phyloP scores from a whole-genome alignment of 2,888 invertebrate species.

The Proisotoma minuta region DNA sequence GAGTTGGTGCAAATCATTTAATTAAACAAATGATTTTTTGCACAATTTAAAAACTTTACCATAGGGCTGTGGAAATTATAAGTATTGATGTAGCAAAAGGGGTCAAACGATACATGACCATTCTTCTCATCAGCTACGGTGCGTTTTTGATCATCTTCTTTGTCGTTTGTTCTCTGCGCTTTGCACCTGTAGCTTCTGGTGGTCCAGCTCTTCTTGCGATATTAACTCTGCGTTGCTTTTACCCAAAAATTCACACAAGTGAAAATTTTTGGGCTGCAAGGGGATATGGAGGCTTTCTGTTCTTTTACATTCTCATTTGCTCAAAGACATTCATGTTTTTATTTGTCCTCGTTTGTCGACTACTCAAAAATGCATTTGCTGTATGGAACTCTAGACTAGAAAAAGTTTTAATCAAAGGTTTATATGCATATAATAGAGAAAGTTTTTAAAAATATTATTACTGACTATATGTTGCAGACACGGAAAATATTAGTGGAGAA shows the following conservation, averaged over 20 bases:
- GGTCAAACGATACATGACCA: constrained; percentile 10
- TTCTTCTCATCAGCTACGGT: constrained; percentile 8
- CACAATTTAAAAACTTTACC: neutral
- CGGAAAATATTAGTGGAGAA: constrained; percentile 3
- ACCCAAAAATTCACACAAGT: constrained; percentile 10
- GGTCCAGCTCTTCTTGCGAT: constrained; percentile 17
- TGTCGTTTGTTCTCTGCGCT: constrained; percentile 4
- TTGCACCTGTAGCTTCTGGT: constrained; percentile 25
- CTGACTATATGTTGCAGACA: constrained; percentile 1
- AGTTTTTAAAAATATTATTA: neutral
- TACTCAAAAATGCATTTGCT: constrained; percentile 22
- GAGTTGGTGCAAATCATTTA: constrained; percentile 7
- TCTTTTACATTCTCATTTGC: constrained; percentile 23
- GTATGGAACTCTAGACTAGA: constrained; percentile 34
- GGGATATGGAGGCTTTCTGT: neutral
- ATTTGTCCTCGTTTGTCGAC: constrained; percentile 20
- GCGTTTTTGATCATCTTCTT: constrained; percentile 5
- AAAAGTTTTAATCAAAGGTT: constrained; percentile 19
- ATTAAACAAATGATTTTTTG: neutral
- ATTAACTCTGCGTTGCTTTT: constrained; percentile 15
- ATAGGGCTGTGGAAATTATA: constrained; percentile 26
- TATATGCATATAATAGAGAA: neutral
- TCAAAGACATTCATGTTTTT: constrained; percentile 28
- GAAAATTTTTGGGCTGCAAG: constrained; percentile 11
- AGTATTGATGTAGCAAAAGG: constrained; percentile 20